These are phyloP conservation scores for Agrotis segetum DNA, from an alignment of 2,888 invertebrate genomes.

Conservation along the genomic window DNA sequence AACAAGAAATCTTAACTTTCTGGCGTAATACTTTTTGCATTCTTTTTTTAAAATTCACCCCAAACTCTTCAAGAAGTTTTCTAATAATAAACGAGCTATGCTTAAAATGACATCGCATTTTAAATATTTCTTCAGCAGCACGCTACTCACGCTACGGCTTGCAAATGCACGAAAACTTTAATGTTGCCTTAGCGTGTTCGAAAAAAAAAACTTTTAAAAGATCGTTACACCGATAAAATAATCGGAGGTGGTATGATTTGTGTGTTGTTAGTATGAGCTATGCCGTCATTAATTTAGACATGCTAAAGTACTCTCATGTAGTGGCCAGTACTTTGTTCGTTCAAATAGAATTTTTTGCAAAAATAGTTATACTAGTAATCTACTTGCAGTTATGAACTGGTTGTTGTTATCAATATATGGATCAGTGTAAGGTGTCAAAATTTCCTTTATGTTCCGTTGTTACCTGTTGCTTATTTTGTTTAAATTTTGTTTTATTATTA, in stretches of 20 bases:
- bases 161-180: slow-evolving; percentile 78
- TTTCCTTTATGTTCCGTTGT: too few relatives aligned
- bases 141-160: slow-evolving; percentile 71
- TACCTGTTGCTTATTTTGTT: too few relatives aligned
- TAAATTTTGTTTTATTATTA: too few relatives aligned
- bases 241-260: slow-evolving; percentile 71
- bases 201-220: slow-evolving; percentile 74
- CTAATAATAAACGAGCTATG: slow-evolving; percentile 34
- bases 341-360: background rate
- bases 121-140: slow-evolving; percentile 58
- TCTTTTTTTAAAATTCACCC: slow-evolving; percentile 22
- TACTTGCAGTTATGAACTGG: too few relatives aligned
- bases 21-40: background rate
- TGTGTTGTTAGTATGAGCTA: slow-evolving; percentile 58
- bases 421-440: too few relatives aligned
- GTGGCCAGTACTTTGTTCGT: background rate
- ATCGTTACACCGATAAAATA: slow-evolving; percentile 71
- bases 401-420: too few relatives aligned
- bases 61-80: slow-evolving; percentile 22
- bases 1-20: background rate
- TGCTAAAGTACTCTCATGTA: slow-evolving; percentile 41
- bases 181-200: slow-evolving; percentile 81
- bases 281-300: slow-evolving; percentile 49
- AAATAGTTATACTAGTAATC: too few relatives aligned
- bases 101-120: slow-evolving; percentile 54